Conservation (phyloP, 2,888 invertebrate species). For the Epiblema foenella region DNA sequence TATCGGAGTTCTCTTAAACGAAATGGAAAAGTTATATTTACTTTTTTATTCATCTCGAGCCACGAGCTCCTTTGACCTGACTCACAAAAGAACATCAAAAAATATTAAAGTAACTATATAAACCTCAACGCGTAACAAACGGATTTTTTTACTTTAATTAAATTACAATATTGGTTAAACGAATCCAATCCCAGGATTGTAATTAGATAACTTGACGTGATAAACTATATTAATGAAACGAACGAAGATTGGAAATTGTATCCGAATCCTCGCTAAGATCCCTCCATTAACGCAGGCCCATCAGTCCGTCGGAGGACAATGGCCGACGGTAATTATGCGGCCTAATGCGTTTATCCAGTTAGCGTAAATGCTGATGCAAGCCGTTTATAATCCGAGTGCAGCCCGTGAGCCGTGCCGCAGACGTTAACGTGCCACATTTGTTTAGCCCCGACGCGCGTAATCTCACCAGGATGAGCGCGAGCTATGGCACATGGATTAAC, state of each 20-base stretch:
- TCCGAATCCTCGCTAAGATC: not conserved
- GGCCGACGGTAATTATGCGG: conserved; percentile 3
- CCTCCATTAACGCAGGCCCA: not conserved
- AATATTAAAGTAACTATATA: not conserved
- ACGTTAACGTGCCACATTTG: conserved; percentile 28
- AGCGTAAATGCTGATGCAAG: conserved; percentile 23
- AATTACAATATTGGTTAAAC: not conserved
- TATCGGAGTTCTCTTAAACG: not conserved
- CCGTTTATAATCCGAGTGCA: conserved; percentile 16
- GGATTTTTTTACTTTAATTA: too few species aligned
- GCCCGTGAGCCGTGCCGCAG: not conserved
- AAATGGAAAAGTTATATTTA: not conserved
- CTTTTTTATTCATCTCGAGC: not conserved
- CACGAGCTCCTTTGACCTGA: not conserved
- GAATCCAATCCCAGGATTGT: not conserved
- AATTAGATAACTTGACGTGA: not conserved
- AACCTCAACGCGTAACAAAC: not conserved
- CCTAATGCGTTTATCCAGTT: conserved; percentile 23
- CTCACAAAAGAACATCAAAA: not conserved
- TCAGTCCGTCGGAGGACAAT: conserved; percentile 2
- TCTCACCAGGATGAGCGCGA: conserved; percentile 23
- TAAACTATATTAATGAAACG: not conserved
- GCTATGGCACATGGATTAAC: conserved; percentile 35
- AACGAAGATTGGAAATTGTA: conserved; percentile 1
- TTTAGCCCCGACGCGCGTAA: conserved; percentile 28